Evolutionary conservation across 2,113 vertebrate genomes (phyloP).

Genomic region (Ammospiza caudacuta): DNA sequence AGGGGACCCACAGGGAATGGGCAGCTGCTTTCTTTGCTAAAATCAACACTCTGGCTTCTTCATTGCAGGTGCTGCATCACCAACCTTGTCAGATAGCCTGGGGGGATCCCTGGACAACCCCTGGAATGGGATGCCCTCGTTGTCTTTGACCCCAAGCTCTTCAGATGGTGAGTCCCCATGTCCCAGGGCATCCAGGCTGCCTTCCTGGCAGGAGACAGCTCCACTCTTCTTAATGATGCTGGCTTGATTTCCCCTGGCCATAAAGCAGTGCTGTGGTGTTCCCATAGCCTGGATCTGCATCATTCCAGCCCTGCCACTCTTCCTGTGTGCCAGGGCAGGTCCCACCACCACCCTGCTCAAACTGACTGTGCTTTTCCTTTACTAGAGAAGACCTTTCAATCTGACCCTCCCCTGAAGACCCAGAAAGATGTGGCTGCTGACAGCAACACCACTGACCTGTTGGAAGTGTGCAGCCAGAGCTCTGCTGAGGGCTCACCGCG

Average conservation of each 20-base stretch:
- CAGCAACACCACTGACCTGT: slow-evolving; percentile 14
- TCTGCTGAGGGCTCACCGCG: background rate
- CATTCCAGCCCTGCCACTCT: background rate
- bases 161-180: slow-evolving; percentile 22
- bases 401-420: background rate
- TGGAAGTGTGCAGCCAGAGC: background rate
- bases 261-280: background rate
- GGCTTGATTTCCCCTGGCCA: background rate
- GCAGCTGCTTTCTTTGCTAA: background rate
- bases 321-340: rapidly evolving
- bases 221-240: background rate
- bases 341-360: background rate
- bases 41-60: background rate
- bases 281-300: background rate
- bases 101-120: slow-evolving; percentile 29
- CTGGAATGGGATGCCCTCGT: background rate
- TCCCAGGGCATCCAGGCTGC: background rate
- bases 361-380: background rate
- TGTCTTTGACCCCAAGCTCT: slow-evolving; percentile 24
- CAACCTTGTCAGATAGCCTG: background rate
- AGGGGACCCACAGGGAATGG: background rate
- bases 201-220: background rate
- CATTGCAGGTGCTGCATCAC: background rate
- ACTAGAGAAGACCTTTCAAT: background rate
- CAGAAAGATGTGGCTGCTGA: background rate